Base-by-base conservation (phyloP, 2,113 vertebrate species). In the Dolichotis patagonum region DNA sequence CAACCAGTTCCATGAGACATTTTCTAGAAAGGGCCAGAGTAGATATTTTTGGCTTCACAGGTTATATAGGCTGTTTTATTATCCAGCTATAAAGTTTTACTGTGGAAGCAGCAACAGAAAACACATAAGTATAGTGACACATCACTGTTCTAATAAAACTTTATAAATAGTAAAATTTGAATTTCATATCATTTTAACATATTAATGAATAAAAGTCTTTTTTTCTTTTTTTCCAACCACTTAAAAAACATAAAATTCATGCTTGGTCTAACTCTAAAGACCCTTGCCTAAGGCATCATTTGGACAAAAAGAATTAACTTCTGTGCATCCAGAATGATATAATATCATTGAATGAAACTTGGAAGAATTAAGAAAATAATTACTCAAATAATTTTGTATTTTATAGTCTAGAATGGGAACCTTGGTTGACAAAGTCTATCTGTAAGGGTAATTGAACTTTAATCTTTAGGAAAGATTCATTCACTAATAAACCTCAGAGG, bases 241-340 rank as follows among this genome's bases (percentile, higher is more conserved):
- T 84, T 87, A 87, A 84, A 95, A 46, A 91, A 62, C 20, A 56
- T 78, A 41, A 96, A 89, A 94, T 38, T 24, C 9, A 89, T 54
- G 19, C 2, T 58, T 56, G 32, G 60, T 20, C 22, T 2, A 89
- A 14, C 46, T 93, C 35, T 96, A n/a, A 96, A 93, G 75, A 89
- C 1, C 2, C 28, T 6, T 77, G 30, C 11, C 46, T 85, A 77
- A 71, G 49, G 35, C 38, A 75, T 62, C 65, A n/a, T 62, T 0
- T 90, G 32, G 69, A 56, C 35, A 11, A 41, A 91, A 93, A 75
- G 38, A 84, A 77, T 56, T 88, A 91, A 63, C 14, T 85, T 88
- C 35, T 46, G 1, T 32, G 7, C 9, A 22, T 28, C 71, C 35
- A 71, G 5, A 86, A 56, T 26, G 58, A 54, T n/a, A 41, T 7